Base-by-base conservation (phyloP, 2,797 vertebrate species). In the Myotis findleyi region DNA sequence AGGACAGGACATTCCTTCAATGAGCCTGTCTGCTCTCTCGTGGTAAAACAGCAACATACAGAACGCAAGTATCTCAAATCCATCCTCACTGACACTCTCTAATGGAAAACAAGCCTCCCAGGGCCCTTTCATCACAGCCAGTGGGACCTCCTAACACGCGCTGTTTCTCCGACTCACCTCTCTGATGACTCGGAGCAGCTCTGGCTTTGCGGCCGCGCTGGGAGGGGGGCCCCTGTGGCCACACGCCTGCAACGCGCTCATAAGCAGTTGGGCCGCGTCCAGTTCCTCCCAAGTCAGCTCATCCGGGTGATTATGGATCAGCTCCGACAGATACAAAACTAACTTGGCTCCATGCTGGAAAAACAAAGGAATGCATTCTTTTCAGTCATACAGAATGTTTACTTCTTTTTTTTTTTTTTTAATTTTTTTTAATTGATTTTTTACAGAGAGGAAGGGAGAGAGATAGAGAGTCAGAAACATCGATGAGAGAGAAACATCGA, bases 341-440 rank as follows among this genome's bases (percentile, higher is more conserved):
- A 99, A 97, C 97, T 99, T 99, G 68, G 99, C 99, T 49, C 99
- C 99, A 49, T 99, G 99, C 99, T 99, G 97, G 33, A 97, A 97
- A 97, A 84, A 97, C 75, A 96, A 93, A 95, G 47, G 9, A 86
- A 71, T 4, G 88, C 44, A 4, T 44, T 25, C 57, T 66, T 91
- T 92, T 95, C 33, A 93, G 71, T 89, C 38, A 85, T 69, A 86
- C 86, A 86, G 27, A 72, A 75, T n/a, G 87, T 94, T 86, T 55
- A 75, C 90, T 76, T 96, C 72, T 91, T 87, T 33, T 33, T 33
- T 33, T 33, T 33, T 33, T 33, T 33, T 33, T 33, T 33, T 33
- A 33, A 33, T 33, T 33, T 33, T 33, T 33, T 33, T 33, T 33
- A 33, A 33, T 33, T 33, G 33, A 33, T 33, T 33, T 33, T 33